phyloP scores from a whole-genome alignment of 2,797 vertebrate species.

The Notolabrus celidotus region DNA sequence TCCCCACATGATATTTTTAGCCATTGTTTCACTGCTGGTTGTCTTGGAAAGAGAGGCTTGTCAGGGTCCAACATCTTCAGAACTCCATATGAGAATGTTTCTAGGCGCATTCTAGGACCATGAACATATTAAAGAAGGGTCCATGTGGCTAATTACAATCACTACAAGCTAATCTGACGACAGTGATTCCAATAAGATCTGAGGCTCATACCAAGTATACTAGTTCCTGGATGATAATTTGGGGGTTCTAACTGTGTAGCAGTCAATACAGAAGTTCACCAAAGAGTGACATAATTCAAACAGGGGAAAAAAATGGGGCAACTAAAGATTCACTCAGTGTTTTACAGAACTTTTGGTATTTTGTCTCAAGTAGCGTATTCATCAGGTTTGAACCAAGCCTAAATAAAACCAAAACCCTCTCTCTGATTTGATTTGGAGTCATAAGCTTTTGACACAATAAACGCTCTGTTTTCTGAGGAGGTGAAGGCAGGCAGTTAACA shows the following conservation, averaged over 20 bases:
- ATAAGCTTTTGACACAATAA: slow-evolving; percentile 62
- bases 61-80: not conserved
- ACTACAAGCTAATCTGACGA: no score
- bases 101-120: no score
- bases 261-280: no score
- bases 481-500: slow-evolving; percentile 76
- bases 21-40: not conserved
- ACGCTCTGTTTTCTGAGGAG: slow-evolving; percentile 50
- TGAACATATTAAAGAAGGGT: no score
- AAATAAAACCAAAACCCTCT: not conserved
- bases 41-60: not conserved
- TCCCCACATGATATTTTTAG: not conserved
- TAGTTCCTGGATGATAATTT: no score
- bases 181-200: no score
- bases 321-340: not conserved
- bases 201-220: no score
- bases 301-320: no score
- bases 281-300: no score
- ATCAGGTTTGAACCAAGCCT: not conserved
- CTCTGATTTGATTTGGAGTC: slow-evolving; percentile 25
- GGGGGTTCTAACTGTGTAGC: no score
- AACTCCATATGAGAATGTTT: no score
- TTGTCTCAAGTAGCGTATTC: not conserved
- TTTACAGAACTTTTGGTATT: not conserved
- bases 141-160: no score